These are phyloP conservation scores for Oxytorus armatus DNA, from an alignment of 2,888 invertebrate species.

Conservation along the genomic window DNA sequence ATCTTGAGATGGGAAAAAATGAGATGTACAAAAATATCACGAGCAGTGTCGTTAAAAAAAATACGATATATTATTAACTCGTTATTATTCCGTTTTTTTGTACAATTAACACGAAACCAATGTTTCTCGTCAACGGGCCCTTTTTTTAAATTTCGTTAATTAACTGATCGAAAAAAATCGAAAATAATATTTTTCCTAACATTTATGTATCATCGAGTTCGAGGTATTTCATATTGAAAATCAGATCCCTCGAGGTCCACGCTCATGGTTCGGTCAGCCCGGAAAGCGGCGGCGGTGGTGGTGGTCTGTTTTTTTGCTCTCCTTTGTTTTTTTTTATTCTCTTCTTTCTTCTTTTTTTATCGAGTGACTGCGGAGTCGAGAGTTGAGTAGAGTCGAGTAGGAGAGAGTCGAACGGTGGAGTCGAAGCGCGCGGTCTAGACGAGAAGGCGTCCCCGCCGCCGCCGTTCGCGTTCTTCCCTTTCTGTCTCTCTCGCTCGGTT, in stretches of 20 bases:
- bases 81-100: too few relatives aligned
- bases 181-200: too few relatives aligned
- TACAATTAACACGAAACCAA: too few relatives aligned
- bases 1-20: too few relatives aligned
- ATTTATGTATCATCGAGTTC: too few relatives aligned
- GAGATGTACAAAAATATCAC: too few relatives aligned
- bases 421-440: conserved; percentile 75
- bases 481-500: conserved; percentile 42
- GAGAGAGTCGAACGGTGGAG: conserved; percentile 62
- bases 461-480: neutral
- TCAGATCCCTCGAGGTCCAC: conserved; percentile 66
- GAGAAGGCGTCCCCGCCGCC: conserved; percentile 71
- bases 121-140: too few relatives aligned
- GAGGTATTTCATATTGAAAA: too few relatives aligned
- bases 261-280: conserved; percentile 76
- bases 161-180: too few relatives aligned
- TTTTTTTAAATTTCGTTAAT: too few relatives aligned
- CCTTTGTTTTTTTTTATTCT: conserved; percentile 24
- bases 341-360: conserved; percentile 75
- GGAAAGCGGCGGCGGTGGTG: conserved; percentile 72
- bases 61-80: too few relatives aligned
- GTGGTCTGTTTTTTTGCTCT: conserved; percentile 47
- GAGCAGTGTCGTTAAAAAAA: too few relatives aligned
- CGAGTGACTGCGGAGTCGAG: conserved; percentile 79
- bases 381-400: conserved; percentile 72